phyloP scores from a whole-genome alignment of 2,797 vertebrate genomes.

The Danio jaintianensis region DNA sequence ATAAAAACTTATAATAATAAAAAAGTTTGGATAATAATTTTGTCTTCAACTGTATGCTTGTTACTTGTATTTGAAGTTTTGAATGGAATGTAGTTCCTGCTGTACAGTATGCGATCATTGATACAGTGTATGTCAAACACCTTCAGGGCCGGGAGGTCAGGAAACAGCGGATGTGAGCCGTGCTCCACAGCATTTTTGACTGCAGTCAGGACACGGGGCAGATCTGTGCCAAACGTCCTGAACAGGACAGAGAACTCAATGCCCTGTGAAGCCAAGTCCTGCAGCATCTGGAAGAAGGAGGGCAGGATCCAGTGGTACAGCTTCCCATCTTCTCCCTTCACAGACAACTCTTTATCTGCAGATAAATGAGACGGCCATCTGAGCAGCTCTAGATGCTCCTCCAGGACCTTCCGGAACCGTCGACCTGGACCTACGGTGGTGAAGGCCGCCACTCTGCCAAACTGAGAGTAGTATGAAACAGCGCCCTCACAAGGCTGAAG shows the following conservation, averaged over 20 bases:
- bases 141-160: constrained; percentile 78
- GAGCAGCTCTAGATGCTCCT: constrained; percentile 80
- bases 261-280: constrained; percentile 74
- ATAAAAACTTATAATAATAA: no score
- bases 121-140: constrained; percentile 66
- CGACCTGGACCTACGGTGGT: constrained; percentile 73
- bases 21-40: no score
- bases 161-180: constrained; percentile 86
- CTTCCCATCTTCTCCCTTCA: constrained; percentile 75
- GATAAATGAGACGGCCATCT: constrained; percentile 78
- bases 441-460: constrained; percentile 79
- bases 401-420: constrained; percentile 76
- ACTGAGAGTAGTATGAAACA: constrained; percentile 81
- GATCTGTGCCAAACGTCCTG: constrained; percentile 86
- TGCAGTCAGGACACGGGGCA: constrained; percentile 77
- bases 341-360: constrained; percentile 75
- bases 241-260: constrained; percentile 82
- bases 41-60: no score
- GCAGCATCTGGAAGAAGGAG: constrained; percentile 87
- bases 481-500: constrained; percentile 78
- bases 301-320: constrained; percentile 89
- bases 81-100: no score
- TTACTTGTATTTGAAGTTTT: no score
- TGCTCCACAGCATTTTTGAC: constrained; percentile 73
- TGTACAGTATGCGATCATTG: no score